Base-by-base conservation (phyloP, 2,797 vertebrate species). In the Calcarius lapponicus region DNA sequence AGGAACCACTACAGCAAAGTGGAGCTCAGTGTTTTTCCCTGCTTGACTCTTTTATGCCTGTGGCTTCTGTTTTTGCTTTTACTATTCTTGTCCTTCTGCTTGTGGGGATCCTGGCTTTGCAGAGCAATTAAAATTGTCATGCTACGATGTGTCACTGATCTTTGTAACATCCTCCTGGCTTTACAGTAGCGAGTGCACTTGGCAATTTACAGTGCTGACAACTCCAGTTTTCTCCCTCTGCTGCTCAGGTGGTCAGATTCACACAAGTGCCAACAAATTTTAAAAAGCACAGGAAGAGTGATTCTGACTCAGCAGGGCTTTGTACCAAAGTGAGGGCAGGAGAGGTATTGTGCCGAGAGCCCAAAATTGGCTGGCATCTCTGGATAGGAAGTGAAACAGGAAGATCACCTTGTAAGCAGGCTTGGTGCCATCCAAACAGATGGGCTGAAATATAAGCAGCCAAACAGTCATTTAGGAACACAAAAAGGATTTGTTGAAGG, bases 381-480 rank as follows among this genome's bases (percentile, higher is more conserved):
- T 76, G 36, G 1, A 51, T 26, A 48, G 86, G 73, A 94, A 91
- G 69, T 17, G 54, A 73, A 80, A 75, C 54, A 95, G 80, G 85
- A 95, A 95, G 92, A 97, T 96, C 96, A 96, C 96, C 96, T 97
- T 97, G 95, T 87, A 88, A 86, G 74, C 31, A 79, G 96, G 97
- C 96, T 57, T 9, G 7, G 43, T 81, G 97, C 96, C 97, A 97
- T 84, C 38, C 80, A 86, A 83, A 79, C 96, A 97, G 96, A 97
- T 96, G 96, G 96, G 45, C 75, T 67, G 67, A 67, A 90, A 65
- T 14, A 29, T 38, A 92, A 67, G 60, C 90, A 88, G 76, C 88
- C 80, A 78, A 84, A 64, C 36, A 88, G 66, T 50, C 91, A 56
- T 84, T 95, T 88, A 93, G 95, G 92, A 74, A 80, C 76, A 93